Evolutionary conservation across 2,797 vertebrate genomes (phyloP).

Genomic region (Gila robusta): DNA sequence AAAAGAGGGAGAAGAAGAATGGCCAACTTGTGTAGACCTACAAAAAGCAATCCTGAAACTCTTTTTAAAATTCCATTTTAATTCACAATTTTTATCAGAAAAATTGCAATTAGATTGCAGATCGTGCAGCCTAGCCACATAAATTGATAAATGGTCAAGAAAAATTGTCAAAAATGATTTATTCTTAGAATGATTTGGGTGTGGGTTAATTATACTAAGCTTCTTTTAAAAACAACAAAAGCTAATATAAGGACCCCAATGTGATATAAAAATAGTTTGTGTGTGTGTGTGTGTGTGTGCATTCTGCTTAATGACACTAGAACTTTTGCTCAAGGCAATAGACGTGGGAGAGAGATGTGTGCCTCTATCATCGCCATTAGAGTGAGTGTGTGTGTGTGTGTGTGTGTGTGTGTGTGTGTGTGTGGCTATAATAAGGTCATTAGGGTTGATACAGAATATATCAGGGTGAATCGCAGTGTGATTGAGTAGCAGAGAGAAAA

Average conservation of each 20-base stretch:
- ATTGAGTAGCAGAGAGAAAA: slow-evolving; percentile 2
- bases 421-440: slow-evolving; percentile 3
- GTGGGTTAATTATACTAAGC: not conserved
- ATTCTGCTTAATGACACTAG: not conserved
- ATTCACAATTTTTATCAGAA: not conserved
- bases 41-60: not conserved
- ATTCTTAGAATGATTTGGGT: not conserved
- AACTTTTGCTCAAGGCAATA: slow-evolving; percentile 23
- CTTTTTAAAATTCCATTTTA: too few relatives aligned
- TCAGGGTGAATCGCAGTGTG: not conserved
- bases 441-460: slow-evolving; percentile 10
- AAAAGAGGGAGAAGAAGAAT: not conserved
- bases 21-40: not conserved
- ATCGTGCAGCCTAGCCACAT: not conserved
- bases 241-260: not conserved
- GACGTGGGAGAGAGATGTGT: slow-evolving; percentile 14
- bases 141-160: not conserved
- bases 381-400: not conserved
- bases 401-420: not conserved
- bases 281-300: not conserved
- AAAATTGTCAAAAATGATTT: not conserved
- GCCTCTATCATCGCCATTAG: not conserved
- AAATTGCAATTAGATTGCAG: not conserved
- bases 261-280: slow-evolving; percentile 1
- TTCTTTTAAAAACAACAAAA: not conserved